Evolutionary conservation across 2,888 invertebrate genomes (phyloP).

Genomic region (Drosophila yooni): DNA sequence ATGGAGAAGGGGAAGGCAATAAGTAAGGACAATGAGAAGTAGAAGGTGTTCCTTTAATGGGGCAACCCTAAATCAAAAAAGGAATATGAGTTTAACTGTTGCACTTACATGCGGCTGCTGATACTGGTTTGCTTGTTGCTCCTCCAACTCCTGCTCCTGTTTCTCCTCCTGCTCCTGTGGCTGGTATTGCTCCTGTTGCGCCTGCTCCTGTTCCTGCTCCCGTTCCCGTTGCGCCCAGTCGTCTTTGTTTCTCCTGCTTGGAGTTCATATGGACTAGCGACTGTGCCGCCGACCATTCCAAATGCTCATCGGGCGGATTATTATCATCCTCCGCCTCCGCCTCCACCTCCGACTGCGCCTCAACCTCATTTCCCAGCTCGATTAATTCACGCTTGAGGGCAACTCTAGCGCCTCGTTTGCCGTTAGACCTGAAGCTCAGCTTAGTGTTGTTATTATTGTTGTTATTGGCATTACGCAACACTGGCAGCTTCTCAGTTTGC

Average conservation of each 20-base stretch:
- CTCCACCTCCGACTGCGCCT: neutral
- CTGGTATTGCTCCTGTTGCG: constrained; percentile 23
- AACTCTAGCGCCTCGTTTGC: constrained; percentile 56
- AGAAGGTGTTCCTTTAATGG: constrained; percentile 12
- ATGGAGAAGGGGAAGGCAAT: constrained; percentile 1
- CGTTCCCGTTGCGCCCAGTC: constrained; percentile 35
- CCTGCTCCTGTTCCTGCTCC: constrained; percentile 16
- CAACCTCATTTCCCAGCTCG: constrained; percentile 51
- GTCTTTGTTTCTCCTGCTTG: constrained; percentile 80
- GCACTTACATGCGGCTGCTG: constrained; percentile 58
- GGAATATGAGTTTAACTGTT: constrained; percentile 66
- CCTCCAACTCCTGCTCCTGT: constrained; percentile 15
- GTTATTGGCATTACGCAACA: constrained; percentile 68
- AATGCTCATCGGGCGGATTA: constrained; percentile 62
- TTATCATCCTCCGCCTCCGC: neutral
- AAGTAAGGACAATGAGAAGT: neutral
- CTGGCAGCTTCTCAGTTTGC: constrained; percentile 60
- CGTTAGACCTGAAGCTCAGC: constrained; percentile 51
- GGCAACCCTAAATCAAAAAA: constrained; percentile 53
- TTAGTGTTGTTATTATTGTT: constrained; percentile 57
- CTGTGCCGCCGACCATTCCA: constrained; percentile 85
- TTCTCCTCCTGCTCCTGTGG: constrained; percentile 14
- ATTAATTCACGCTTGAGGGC: constrained; percentile 67
- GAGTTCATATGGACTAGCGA: constrained; percentile 84
- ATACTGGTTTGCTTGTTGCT: constrained; percentile 31